Percentiles rank a stretch among this genome's conserved stretches.
Conservation (phyloP, 2,888 invertebrate genomes). For the Drosophila eohydei region DNA sequence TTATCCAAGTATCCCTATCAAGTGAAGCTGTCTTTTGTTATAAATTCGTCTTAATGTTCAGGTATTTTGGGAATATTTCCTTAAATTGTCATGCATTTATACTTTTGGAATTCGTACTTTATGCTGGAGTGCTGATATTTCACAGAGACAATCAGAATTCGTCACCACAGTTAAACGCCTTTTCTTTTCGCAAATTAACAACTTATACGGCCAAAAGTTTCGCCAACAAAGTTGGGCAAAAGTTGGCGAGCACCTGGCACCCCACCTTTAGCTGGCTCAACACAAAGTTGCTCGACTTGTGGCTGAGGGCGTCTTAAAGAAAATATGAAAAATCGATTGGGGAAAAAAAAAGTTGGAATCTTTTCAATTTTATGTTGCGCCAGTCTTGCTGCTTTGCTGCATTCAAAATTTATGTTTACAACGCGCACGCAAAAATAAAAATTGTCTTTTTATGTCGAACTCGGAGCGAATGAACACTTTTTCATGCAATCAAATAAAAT, state of each 20-base stretch:
- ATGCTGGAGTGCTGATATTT: constrained; percentile 31
- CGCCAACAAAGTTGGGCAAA: constrained; percentile 62
- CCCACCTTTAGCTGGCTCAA: constrained; percentile 42
- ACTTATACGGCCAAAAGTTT: constrained; percentile 76
- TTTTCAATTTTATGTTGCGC: constrained; percentile 72
- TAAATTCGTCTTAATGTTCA: background rate
- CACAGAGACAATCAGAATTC: constrained; percentile 53
- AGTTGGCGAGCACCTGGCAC: constrained; percentile 71
- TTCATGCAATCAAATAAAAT: constrained; percentile 73
- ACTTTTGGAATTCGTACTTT: background rate
- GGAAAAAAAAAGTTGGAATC: constrained; percentile 49
- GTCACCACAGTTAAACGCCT: constrained; percentile 72
- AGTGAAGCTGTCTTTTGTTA: no score
- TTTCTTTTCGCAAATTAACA: constrained; percentile 78
- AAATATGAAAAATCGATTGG: constrained; percentile 70
- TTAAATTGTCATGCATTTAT: background rate
- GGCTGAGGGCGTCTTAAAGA: constrained; percentile 34
- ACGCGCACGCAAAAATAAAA: constrained; percentile 69
- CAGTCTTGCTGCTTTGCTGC: constrained; percentile 35
- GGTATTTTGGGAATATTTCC: background rate
- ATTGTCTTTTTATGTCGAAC: constrained; percentile 69
- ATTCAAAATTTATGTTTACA: constrained; percentile 73
- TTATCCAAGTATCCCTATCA: no score
- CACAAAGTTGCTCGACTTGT: constrained; percentile 67
- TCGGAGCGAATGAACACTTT: constrained; percentile 43